Evolutionary conservation across 2,113 vertebrate species (phyloP).

Genomic region (Corythornis madagascariensis): DNA sequence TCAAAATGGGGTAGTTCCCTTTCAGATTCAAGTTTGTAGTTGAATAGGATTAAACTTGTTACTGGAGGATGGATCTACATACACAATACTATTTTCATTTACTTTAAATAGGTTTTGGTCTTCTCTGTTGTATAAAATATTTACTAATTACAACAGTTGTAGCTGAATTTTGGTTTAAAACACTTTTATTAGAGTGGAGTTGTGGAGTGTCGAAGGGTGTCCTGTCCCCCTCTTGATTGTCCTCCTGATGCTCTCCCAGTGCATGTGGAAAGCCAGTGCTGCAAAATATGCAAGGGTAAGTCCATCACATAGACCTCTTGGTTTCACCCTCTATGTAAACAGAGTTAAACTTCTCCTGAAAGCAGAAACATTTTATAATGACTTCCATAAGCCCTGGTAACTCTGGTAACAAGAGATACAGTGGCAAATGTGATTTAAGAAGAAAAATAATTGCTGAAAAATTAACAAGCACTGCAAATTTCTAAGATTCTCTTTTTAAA

Average conservation of each 20-base stretch:
- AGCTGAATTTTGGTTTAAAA: neutral
- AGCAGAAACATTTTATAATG: fast-evolving
- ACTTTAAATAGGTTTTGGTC: neutral
- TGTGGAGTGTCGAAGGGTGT: constrained; percentile 89
- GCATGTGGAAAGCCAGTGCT: constrained; percentile 85
- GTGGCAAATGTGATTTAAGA: neutral
- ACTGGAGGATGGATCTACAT: neutral
- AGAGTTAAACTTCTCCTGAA: neutral
- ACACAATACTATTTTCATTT: neutral
- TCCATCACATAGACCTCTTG: neutral
- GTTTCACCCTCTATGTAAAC: fast-evolving
- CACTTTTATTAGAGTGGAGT: constrained; percentile 80
- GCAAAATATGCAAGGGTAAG: constrained; percentile 92
- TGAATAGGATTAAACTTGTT: neutral
- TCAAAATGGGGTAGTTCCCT: neutral
- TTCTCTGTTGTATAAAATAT: neutral
- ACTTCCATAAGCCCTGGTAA: neutral
- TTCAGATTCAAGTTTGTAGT: neutral
- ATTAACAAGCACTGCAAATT: neutral
- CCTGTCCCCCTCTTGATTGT: constrained; percentile 87
- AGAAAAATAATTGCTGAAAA: neutral
- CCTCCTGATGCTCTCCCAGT: constrained; percentile 86
- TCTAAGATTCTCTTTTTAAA: neutral
- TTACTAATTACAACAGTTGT: fast-evolving
- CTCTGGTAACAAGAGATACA: fast-evolving